Percentiles rank a stretch among this genome's conserved stretches.
phyloP scores from a whole-genome alignment of 2,113 vertebrate species.

The Nothoprocta pentlandii region DNA sequence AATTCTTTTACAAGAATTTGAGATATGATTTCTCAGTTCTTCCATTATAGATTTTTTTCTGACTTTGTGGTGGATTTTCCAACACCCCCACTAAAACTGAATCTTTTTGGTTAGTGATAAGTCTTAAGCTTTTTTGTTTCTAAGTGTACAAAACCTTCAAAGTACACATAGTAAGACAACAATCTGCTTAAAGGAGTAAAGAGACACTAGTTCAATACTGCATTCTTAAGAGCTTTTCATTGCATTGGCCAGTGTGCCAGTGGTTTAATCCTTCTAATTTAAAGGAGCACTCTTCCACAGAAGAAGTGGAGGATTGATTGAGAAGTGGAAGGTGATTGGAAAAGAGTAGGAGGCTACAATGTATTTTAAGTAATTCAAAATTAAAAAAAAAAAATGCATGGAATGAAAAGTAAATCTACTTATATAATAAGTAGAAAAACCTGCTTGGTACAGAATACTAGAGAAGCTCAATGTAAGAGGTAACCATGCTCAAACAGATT shows the following conservation, averaged over 20 bases:
- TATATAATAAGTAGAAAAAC: not conserved
- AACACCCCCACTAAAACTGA: not conserved
- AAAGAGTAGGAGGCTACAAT: not conserved
- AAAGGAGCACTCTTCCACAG: not conserved
- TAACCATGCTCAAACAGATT: not conserved
- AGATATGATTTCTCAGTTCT: not conserved
- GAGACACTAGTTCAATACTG: not conserved
- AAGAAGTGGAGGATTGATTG: not conserved
- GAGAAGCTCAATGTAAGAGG: not conserved
- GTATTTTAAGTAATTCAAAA: not conserved
- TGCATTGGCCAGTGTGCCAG: not conserved
- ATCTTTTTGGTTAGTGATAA: not conserved
- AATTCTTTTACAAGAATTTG: not conserved
- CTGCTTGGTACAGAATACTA: not conserved
- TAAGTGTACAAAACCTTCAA: not conserved
- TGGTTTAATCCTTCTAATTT: not conserved
- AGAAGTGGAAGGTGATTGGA: not conserved
- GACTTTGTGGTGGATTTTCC: accelerated
- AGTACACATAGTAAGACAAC: not conserved
- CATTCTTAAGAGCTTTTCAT: not conserved
- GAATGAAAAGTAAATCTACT: not conserved
- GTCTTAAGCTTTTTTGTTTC: not conserved
- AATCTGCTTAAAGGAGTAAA: not conserved
- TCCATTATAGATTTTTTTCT: not conserved
- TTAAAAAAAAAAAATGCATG: not conserved